Base-by-base conservation (phyloP, 2,888 invertebrate genomes). In the Amaurobius ferox region DNA sequence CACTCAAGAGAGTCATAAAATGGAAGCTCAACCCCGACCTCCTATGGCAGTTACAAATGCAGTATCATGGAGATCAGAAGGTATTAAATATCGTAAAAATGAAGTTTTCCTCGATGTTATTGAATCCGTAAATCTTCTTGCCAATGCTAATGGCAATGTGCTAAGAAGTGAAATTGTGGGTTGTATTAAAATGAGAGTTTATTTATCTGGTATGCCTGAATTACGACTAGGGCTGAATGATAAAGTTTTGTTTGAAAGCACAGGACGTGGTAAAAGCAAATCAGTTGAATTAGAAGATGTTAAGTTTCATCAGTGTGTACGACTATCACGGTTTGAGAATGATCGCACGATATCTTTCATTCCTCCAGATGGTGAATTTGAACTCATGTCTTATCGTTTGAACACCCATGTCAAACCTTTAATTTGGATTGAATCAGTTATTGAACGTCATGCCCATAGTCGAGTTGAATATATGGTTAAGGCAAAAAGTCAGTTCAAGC, bases 1-100 rank as follows among this genome's bases (percentile, higher is more conserved):
- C 19, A 90, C 89, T 11, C 89, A 89, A 91, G 99, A 99, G 92
- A 98, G 98, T 1, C 98, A 99, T 91, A 98, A 98, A 91, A 92
- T 99, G 40, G 98, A 99, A 92, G 95, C 98, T 91, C 97, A 98
- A 90, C 97, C 98, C 0, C 94, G 98, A 70, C 98, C 98, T 87
- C 99, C 99, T 0, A 96, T 98, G 94, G 98, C 99, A 26, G 98
- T 99, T 7, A 99, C 99, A n/a, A 99, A 99, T 92, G 99, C 99
- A 0, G 99, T 99, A 0, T 98, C 98, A 0, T 99, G 99, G 99
- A 93, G 99, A 81, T 97, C 98, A 0, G 99, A 99, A 91, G 98
- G 98, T 1, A 97, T 99, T 79, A 99, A 98, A 91, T 99, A 99
- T 92, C 94, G 99, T 81, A 99, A 99, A 92, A 99, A 99, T 92